These are phyloP conservation scores for Iselma pallidipennis DNA, from an alignment of 2,888 invertebrate species.

Conservation along the genomic window DNA sequence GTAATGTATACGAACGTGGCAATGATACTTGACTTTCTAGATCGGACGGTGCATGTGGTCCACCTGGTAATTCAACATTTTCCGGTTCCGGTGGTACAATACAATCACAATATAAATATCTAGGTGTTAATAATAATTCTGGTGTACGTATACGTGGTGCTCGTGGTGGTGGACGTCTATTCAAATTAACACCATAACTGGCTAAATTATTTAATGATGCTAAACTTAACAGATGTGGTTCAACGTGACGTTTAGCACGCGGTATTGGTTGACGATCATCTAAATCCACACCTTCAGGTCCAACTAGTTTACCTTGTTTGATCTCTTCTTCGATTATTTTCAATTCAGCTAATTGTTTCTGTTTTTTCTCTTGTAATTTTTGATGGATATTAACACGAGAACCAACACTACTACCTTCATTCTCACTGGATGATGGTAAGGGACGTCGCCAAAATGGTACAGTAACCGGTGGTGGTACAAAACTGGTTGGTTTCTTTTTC, in stretches of 20 bases:
- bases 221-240: constrained; percentile 63
- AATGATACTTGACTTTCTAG: constrained; percentile 80
- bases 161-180: constrained; percentile 48
- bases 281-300: constrained; percentile 59
- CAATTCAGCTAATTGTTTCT: constrained; percentile 82
- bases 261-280: constrained; percentile 70
- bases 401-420: constrained; percentile 71
- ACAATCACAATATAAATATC: constrained; percentile 65
- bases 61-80: constrained; percentile 44
- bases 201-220: constrained; percentile 54
- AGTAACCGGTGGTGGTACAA: constrained; percentile 74
- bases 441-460: constrained; percentile 79
- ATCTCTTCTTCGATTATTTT: constrained; percentile 85
- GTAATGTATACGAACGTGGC: constrained; percentile 82
- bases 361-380: constrained; percentile 85
- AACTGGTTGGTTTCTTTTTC: constrained; percentile 89
- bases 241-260: constrained; percentile 65
- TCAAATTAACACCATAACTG: constrained; percentile 53
- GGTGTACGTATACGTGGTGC: constrained; percentile 70
- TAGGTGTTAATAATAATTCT: constrained; percentile 78
- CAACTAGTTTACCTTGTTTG: constrained; percentile 76
- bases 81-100: constrained; percentile 47
- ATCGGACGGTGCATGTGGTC: constrained; percentile 62
- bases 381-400: constrained; percentile 84
- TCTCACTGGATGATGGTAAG: constrained; percentile 71